Evolutionary conservation across 2,888 invertebrate genomes (phyloP), one percentile per base, ranked within the genome.

Genomic region (Noctua janthina): DNA sequence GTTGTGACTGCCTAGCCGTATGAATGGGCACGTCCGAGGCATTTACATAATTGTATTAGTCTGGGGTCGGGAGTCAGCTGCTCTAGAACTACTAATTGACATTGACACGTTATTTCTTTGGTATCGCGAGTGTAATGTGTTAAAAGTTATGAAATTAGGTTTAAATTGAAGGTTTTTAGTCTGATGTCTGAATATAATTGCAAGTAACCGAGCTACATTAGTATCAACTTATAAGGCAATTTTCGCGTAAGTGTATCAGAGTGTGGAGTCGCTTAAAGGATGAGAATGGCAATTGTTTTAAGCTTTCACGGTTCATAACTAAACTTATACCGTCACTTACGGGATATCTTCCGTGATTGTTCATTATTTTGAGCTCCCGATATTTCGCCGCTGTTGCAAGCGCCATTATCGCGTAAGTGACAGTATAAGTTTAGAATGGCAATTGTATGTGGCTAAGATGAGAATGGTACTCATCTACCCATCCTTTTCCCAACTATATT

Each of bases 31-130:
- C 77, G 82, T 82, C 72, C 81, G 56, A 56, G 68, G 43, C 76
- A 91, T 92, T 91, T 91, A 87, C 90, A 92, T 92, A 91, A 92
- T 90, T 88, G 77, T 88, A 90, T 92, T 90, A 89, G 88, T 86
- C 88, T 87, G 79, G 78, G 79, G 79, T 73, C 76, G 79, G 82
- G 69, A 89, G 69, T 72, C 79, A 75, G 81, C 75, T 78, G 78
- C 6, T 77, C 73, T 82, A 75, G 82, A 88, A 85, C 62, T 74
- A 59, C 69, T 87, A 89, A 88, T 88, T 89, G 85, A 87, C 88
- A 88, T 85, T 88, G 84, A 81, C 78, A 86, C 74, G 81, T 79
- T 77, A 86, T 84, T 87, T 79, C 78, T 83, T 77, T 82, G 69
- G 72, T 81, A 76, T 71, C 68, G 35, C 17, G 20, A 49, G 15